Evolutionary conservation across 37 sponge, comb jelly and placozoan species (phyloP), one percentile per base, ranked within the genome.

Genomic region (Crambe crambe): DNA sequence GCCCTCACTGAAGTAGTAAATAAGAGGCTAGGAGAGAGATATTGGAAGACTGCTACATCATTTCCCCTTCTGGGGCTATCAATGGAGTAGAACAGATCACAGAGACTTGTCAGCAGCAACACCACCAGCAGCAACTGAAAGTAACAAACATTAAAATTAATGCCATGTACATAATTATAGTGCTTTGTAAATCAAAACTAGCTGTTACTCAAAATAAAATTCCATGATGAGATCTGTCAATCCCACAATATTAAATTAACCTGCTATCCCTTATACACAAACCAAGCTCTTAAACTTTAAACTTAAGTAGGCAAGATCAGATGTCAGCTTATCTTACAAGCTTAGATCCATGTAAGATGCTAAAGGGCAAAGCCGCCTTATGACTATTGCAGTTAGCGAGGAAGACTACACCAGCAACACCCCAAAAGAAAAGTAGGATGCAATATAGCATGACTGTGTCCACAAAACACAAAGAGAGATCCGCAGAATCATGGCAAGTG

Each of bases 391-490:
- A 27, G 1, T 57, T 29, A 22, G 30, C 75, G 35, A 90, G 0
- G 51, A 92, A 72, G 59, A 43, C 62, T 40, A 87, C 15, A 0
- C 59, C 69, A 29, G 84, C 77, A 2, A 88, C n/a, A 1, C 84
- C 0, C 80, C 73, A 78, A 80, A 92, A 87, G 43, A 88, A 15
- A 20, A 84, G 37, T 37, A 67, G 44, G 41, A 92, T 76, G 43
- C 34, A 65, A 56, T 75, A 77, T 26, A 92, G 61, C 44, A 90
- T 29, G 26, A 68, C 88, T 27, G 84, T 80, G 80, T 93, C 94
- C 61, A 90, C 78, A 61, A 93, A 93, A 51, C 94, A 93, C 54
- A 84, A 76, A 25, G 87, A 63, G 25, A 93, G 27, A 37, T 90
- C 91, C 42, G 75, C 81, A 56, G 58, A 58, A 63, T 79, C 86